Conservation (phyloP, 2,888 invertebrate genomes). For the Chesias legatella region DNA sequence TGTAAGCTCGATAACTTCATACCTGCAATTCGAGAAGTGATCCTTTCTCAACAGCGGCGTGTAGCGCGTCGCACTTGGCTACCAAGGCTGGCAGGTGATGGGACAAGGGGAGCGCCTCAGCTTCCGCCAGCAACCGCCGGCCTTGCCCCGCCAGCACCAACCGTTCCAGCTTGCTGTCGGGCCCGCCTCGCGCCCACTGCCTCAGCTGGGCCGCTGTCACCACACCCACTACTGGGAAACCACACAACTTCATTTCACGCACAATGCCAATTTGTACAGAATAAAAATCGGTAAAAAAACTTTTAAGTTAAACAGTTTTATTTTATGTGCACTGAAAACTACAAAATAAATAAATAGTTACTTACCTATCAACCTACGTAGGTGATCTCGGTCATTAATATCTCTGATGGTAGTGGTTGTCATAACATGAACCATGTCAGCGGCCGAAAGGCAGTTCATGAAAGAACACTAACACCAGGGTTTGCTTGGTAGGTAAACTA, state of each 20-base stretch:
- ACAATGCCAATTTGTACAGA: not conserved
- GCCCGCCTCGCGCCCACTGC: slow-evolving; percentile 61
- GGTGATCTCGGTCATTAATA: too few relatives aligned
- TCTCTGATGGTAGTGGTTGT: too few relatives aligned
- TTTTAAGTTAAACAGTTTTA: too few relatives aligned
- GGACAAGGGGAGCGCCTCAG: slow-evolving; percentile 52
- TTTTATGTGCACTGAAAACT: too few relatives aligned
- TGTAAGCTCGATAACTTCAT: too few relatives aligned
- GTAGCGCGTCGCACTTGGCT: slow-evolving; percentile 88
- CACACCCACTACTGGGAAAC: slow-evolving; percentile 50
- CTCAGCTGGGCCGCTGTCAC: slow-evolving; percentile 60
- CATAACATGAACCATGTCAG: too few relatives aligned
- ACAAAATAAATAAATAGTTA: too few relatives aligned
- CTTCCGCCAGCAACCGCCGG: slow-evolving; percentile 57
- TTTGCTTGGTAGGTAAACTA: too few relatives aligned
- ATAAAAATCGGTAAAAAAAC: too few relatives aligned
- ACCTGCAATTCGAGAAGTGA: slow-evolving; percentile 84
- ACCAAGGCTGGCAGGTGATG: slow-evolving; percentile 81
- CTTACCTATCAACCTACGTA: too few relatives aligned
- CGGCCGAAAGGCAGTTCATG: too few relatives aligned
- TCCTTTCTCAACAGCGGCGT: slow-evolving; percentile 87
- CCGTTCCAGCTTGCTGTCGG: slow-evolving; percentile 65
- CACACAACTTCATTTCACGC: not conserved
- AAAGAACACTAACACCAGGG: too few relatives aligned
- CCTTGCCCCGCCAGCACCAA: slow-evolving; percentile 70